phyloP scores from a whole-genome alignment of 2,797 vertebrate genomes.

The Meda fulgida region DNA sequence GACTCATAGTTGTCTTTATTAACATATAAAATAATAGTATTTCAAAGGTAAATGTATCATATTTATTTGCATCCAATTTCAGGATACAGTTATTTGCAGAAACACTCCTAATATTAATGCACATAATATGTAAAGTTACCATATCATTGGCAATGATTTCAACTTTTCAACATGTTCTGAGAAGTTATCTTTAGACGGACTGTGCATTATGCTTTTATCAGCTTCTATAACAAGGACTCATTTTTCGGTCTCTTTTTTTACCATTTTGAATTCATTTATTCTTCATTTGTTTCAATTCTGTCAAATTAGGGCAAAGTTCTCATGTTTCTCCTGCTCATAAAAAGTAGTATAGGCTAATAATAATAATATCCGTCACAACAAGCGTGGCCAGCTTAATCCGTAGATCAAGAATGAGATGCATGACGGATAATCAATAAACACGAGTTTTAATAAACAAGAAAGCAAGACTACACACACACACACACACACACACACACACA shows the following conservation, averaged over 20 bases:
- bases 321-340: no score
- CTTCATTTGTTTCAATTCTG: no score
- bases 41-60: not conserved
- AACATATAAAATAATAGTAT: not conserved
- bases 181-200: no score
- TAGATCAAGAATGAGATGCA: no score
- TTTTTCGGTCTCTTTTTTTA: not conserved
- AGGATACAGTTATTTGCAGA: not conserved
- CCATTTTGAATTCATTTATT: not conserved
- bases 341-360: no score
- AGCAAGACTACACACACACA: no score
- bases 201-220: not conserved
- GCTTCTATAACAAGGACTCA: not conserved
- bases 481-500: no score
- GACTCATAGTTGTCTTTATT: not conserved
- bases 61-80: not conserved
- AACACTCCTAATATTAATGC: not conserved
- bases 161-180: not conserved
- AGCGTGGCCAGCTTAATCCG: no score
- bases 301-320: no score
- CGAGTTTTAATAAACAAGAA: no score
- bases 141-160: not conserved
- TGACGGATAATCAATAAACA: no score
- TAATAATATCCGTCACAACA: no score
- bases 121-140: not conserved